Base-by-base conservation (phyloP, 2,888 invertebrate genomes). In the Margaritifera margaritifera region DNA sequence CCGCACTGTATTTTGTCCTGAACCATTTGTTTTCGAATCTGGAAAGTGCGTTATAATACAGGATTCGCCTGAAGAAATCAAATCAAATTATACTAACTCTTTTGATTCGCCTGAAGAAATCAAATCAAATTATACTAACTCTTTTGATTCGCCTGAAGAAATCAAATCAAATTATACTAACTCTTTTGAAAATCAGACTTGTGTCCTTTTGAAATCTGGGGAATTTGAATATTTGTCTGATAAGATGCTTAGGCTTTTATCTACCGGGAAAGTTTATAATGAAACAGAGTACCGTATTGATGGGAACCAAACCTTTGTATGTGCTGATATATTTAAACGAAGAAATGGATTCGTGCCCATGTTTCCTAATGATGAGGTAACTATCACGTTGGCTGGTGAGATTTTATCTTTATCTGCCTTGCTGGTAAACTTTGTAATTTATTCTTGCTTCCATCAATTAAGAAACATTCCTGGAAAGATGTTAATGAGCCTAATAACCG, bases 361-460 rank as follows among this genome's bases (percentile, higher is more conserved):
- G 50, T 76, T 75, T 50, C 68, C 72, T 18, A 58, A 55, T 22
- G 52, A 70, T 4, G 77, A 79, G 54, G 64, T 67, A 4, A 72
- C 74, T 57, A 52, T 94, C 62, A 93, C 93, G 20, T 89, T 93
- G 60, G 91, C 93, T 78, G 93, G 93, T 61, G 92, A 93, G 15
- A 90, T 93, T 19, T 92, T 92, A 19, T 92, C 92, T 0, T 86
- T 91, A 57, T 75, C 91, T 31, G 91, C 91, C 75, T 84, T 92
- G 5, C 69, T 90, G 24, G 75, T 91, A 6, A 91, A 91, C 74
- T 84, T 92, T 22, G 73, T 89, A 5, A 91, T 91, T 1, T 91
- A 91, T 79, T 78, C 87, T 50, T 69, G 90, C 24, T 89, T 92
- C 25, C 89, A 91, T 0, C 90, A 91, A 63, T 84, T 92, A 58